These are phyloP conservation scores for Harlomillsia oculata DNA, from an alignment of 1,140 invertebrate genomes.

Conservation along the genomic window DNA sequence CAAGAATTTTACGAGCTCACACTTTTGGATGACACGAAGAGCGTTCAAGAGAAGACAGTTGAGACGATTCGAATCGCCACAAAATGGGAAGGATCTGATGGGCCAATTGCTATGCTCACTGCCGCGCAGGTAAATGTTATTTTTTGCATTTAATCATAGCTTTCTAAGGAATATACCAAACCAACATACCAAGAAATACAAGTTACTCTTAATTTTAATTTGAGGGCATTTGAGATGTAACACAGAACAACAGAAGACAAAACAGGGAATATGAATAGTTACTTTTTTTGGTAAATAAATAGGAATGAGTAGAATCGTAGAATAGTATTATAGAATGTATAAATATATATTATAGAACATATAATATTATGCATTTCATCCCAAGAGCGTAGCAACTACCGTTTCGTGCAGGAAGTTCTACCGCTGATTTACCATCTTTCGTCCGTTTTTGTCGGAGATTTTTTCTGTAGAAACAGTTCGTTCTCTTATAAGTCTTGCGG, in stretches of 20 bases:
- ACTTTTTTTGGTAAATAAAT: not conserved
- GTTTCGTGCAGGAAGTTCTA: not conserved
- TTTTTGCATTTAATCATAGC: not conserved
- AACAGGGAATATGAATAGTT: not conserved
- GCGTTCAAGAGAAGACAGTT: slow-evolving; percentile 85
- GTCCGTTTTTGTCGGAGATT: not conserved
- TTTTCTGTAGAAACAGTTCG: not conserved
- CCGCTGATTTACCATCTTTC: not conserved
- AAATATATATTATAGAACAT: not conserved
- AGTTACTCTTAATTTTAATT: not conserved
- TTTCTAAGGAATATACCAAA: not conserved
- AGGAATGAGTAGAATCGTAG: not conserved
- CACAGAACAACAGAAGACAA: not conserved
- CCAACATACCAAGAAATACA: not conserved
- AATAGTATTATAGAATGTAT: not conserved
- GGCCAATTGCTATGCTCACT: slow-evolving; percentile 21
- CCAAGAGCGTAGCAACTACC: not conserved
- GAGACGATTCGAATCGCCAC: slow-evolving; percentile 91
- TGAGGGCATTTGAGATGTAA: not conserved
- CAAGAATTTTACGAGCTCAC: slow-evolving; percentile 98
- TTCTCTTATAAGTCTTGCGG: not conserved
- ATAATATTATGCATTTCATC: not conserved
- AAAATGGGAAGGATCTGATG: slow-evolving; percentile 45
- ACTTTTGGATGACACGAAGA: slow-evolving; percentile 87
- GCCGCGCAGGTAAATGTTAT: slow-evolving; percentile 6